These are phyloP conservation scores for Mactromeris polynyma DNA, from an alignment of 2,888 invertebrate species.

Conservation along the genomic window DNA sequence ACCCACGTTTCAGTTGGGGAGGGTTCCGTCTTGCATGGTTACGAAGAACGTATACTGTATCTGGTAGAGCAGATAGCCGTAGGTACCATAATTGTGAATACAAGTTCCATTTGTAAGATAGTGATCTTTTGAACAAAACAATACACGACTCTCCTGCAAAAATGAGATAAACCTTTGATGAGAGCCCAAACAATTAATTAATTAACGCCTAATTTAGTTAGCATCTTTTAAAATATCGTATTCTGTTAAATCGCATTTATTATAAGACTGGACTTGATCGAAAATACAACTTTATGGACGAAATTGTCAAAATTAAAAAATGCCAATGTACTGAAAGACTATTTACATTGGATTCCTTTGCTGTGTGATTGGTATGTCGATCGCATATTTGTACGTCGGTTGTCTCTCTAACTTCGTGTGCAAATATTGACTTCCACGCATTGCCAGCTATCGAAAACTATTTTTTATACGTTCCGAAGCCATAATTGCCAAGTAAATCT, in stretches of 20 bases:
- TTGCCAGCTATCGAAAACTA: conserved; percentile 6
- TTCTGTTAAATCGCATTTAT: too few species aligned
- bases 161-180: background rate
- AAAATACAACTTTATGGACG: too few species aligned
- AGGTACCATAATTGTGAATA: background rate
- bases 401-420: too few species aligned
- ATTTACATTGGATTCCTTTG: background rate
- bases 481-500: background rate
- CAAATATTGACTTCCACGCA: background rate
- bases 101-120: background rate
- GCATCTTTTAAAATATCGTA: too few species aligned
- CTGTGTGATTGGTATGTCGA: background rate
- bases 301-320: too few species aligned
- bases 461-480: conserved; percentile 24
- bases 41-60: background rate
- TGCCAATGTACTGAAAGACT: background rate
- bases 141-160: background rate
- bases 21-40: background rate
- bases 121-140: conserved; percentile 15
- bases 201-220: too few species aligned
- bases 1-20: too few species aligned
- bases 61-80: conserved; percentile 11
- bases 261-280: too few species aligned
- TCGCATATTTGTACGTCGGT: background rate
- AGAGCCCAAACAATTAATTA: too few species aligned